A percentile compares a stretch with the other conserved stretches of the same genome.
Evolutionary conservation across 2,113 vertebrate genomes (phyloP).

Genomic region (Triplophysa tibetana): DNA sequence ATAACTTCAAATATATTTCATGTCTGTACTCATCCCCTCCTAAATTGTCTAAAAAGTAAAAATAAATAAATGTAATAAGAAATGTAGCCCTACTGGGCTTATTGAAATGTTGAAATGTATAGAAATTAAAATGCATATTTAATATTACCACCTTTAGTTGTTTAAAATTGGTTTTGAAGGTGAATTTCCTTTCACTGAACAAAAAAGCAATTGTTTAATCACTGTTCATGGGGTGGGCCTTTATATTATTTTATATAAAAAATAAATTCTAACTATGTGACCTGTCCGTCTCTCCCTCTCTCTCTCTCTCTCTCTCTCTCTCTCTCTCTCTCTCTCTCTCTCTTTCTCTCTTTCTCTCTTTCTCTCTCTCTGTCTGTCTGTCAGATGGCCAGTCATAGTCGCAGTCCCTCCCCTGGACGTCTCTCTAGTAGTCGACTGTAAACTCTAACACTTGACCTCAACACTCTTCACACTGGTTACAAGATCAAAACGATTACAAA

Average conservation of each 20-base stretch:
- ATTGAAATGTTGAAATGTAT: no score
- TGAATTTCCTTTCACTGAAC: no score
- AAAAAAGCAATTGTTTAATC: no score
- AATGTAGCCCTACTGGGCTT: no score
- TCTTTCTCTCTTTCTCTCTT: conserved; percentile 6
- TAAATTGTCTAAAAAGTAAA: no score
- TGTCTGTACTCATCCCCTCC: no score
- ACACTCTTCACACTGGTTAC: neutral
- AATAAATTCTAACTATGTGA: neutral
- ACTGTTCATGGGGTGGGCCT: no score
- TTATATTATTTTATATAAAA: neutral
- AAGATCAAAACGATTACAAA: conserved; percentile 1
- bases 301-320: conserved; percentile 21
- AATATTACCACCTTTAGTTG: no score
- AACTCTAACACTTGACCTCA: conserved; percentile 37
- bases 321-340: neutral
- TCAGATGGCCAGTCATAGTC: conserved; percentile 65
- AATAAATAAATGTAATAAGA: no score
- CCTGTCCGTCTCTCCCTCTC: neutral
- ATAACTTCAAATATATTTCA: no score
- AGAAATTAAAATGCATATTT: no score
- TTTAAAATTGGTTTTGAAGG: no score
- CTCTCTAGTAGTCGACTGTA: conserved; percentile 67
- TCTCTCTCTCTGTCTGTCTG: conserved; percentile 22
- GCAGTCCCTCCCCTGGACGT: conserved; percentile 68